These are phyloP conservation scores for Burhinus oedicnemus DNA, from an alignment of 2,113 vertebrate genomes.

Conservation along the genomic window DNA sequence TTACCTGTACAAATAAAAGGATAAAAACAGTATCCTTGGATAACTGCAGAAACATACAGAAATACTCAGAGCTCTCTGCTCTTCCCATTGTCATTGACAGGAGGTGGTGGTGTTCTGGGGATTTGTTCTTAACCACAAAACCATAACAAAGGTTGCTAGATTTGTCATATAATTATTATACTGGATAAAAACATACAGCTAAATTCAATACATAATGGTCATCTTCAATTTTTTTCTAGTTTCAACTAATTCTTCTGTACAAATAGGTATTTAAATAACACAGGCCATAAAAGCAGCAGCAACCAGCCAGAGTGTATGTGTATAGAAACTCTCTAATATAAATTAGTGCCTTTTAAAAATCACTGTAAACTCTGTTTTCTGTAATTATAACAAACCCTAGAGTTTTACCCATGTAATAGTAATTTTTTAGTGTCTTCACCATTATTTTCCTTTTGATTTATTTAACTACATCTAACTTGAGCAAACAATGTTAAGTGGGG, in stretches of 20 bases:
- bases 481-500: conserved; percentile 83
- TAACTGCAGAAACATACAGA: not conserved
- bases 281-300: conserved; percentile 41
- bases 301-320: conserved; percentile 59
- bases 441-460: conserved; percentile 81
- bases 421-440: conserved; percentile 78
- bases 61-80: not conserved
- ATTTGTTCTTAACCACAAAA: conserved; percentile 58
- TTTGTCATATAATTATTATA: conserved; percentile 14
- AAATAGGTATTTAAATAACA: conserved; percentile 68
- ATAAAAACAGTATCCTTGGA: not conserved
- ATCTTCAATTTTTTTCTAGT: not conserved
- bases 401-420: conserved; percentile 74
- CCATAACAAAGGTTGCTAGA: conserved; percentile 1
- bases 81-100: not conserved
- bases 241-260: not conserved
- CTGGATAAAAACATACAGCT: conserved; percentile 1
- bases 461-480: conserved; percentile 83
- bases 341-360: conserved; percentile 79
- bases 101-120: not conserved
- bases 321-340: conserved; percentile 75
- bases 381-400: conserved; percentile 80
- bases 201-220: not conserved
- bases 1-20: not conserved
- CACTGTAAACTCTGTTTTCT: conserved; percentile 77